A percentile compares a stretch with the other conserved stretches of the same genome.
Conservation (phyloP, 2,888 invertebrate species). For the Epirrhoe alternata region DNA sequence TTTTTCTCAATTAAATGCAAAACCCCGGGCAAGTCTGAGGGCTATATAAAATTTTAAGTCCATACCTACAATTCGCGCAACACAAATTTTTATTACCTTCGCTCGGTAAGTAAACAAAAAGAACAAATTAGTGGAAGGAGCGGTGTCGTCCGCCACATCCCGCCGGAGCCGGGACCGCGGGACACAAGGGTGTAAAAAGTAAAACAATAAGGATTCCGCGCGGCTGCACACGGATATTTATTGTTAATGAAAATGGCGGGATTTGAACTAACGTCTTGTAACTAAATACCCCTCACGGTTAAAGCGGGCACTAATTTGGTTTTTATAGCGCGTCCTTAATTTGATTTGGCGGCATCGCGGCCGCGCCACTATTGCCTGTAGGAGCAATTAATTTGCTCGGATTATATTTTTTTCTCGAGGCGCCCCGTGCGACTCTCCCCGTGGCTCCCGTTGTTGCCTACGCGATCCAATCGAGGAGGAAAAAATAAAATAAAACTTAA, state of each 20-base stretch:
- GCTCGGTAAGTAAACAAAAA: slow-evolving; percentile 82
- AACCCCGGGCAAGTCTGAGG: slow-evolving; percentile 74
- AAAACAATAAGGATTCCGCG: slow-evolving; percentile 84
- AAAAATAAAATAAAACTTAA: slow-evolving; percentile 86
- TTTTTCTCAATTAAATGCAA: slow-evolving; percentile 85
- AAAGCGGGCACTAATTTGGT: slow-evolving; percentile 86
- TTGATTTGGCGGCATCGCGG: slow-evolving; percentile 85
- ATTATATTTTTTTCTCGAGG: slow-evolving; percentile 80
- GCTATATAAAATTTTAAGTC: slow-evolving; percentile 84
- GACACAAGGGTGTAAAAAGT: slow-evolving; percentile 85
- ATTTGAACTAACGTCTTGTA: slow-evolving; percentile 86
- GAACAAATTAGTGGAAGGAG: slow-evolving; percentile 81
- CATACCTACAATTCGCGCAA: slow-evolving; percentile 81
- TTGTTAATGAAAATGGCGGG: slow-evolving; percentile 86
- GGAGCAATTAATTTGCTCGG: slow-evolving; percentile 84
- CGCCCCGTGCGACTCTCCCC: slow-evolving; percentile 62
- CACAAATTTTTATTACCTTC: slow-evolving; percentile 84
- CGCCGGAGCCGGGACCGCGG: slow-evolving; percentile 59
- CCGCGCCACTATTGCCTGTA: slow-evolving; percentile 82
- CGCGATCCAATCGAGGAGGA: slow-evolving; percentile 76
- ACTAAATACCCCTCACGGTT: slow-evolving; percentile 85
- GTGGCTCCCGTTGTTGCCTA: slow-evolving; percentile 55
- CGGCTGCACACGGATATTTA: slow-evolving; percentile 84
- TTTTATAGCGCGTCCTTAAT: slow-evolving; percentile 86
- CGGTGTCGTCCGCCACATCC: slow-evolving; percentile 62